phyloP scores from a whole-genome alignment of 2,113 vertebrate genomes.

The Tychaedon coryphoeus region DNA sequence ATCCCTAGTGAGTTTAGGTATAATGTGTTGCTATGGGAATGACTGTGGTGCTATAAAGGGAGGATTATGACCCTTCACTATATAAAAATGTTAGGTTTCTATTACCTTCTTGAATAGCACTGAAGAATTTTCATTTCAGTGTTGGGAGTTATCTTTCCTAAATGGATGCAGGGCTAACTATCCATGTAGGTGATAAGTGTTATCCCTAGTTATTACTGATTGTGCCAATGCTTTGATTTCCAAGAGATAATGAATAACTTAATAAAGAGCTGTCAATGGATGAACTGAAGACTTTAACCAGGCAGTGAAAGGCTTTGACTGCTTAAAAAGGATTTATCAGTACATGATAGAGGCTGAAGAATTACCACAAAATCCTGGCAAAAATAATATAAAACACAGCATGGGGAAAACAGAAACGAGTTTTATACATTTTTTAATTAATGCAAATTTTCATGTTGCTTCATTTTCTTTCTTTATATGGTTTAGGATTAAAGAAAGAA shows the following conservation, averaged over 20 bases:
- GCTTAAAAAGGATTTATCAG: conserved; percentile 58
- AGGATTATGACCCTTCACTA: conserved; percentile 49
- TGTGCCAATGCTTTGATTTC: conserved; percentile 60
- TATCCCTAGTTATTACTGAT: conserved; percentile 57
- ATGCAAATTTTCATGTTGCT: conserved; percentile 45
- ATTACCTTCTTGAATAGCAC: conserved; percentile 30
- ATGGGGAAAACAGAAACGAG: neutral
- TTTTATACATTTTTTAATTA: neutral
- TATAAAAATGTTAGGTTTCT: conserved; percentile 51
- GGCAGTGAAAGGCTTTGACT: conserved; percentile 29
- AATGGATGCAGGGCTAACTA: conserved; percentile 48
- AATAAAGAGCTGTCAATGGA: conserved; percentile 11
- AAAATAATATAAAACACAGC: conserved; percentile 29
- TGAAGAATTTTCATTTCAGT: conserved; percentile 30
- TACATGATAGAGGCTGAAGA: conserved; percentile 43
- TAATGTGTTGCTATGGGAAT: conserved; percentile 52
- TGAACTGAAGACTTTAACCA: neutral
- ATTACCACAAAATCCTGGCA: conserved; percentile 10
- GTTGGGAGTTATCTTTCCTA: conserved; percentile 37
- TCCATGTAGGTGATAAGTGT: conserved; percentile 44
- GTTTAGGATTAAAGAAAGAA: conserved; percentile 61
- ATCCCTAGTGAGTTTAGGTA: conserved; percentile 18
- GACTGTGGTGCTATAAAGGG: conserved; percentile 3
- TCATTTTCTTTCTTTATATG: conserved; percentile 58
- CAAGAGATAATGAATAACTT: conserved; percentile 60